Evolutionary conservation across 2,797 vertebrate species (phyloP), one percentile per base, ranked within the genome.

Genomic region (Rhinatrema bivittatum): DNA sequence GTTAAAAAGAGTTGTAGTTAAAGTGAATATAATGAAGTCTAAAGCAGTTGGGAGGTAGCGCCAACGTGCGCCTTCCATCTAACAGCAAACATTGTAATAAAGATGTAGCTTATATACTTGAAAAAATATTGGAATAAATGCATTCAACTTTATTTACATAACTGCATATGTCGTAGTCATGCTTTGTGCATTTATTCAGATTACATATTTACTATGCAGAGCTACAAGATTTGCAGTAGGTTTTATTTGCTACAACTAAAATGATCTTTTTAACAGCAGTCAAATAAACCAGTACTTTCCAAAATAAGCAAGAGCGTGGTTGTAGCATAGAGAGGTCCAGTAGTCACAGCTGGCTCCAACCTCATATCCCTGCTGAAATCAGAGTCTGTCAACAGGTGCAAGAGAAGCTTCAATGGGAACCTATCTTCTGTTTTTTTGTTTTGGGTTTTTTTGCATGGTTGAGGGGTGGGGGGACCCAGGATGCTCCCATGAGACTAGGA

Each of bases 171-270:
- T 35, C 17, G 31, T 39, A 35, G 35, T 39, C 39, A 32, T 32
- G 26, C 25, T 21, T 39, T 23, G 22, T 25, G 33, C 35, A 40
- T 29, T 27, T 42, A 49, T 49, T 49, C 49, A 49, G 49, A 46
- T 39, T 20, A 14, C 22, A 33, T 49, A 49, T 49, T 49, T 49
- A 42, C 46, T 49, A 49, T 42, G 49, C 49, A 49, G 49, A 49
- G 49, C 46, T 42, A 46, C 49, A 38, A 49, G 49, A 49, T 49
- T 49, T 49, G 30, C 35, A 19, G 46, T 33, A 49, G 36, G 49
- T 20, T 49, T 16, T 16, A 27, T 32, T 42, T 31, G 42, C 49
- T 27, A 42, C 49, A 46, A 22, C 25, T 14, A 31, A 34, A 36
- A 37, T 26, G n/a, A n/a, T n/a, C n/a, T n/a, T n/a, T n/a, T n/a